These are phyloP conservation scores for Onchidella celtica DNA, from an alignment of 2,888 invertebrate species.

Conservation along the genomic window DNA sequence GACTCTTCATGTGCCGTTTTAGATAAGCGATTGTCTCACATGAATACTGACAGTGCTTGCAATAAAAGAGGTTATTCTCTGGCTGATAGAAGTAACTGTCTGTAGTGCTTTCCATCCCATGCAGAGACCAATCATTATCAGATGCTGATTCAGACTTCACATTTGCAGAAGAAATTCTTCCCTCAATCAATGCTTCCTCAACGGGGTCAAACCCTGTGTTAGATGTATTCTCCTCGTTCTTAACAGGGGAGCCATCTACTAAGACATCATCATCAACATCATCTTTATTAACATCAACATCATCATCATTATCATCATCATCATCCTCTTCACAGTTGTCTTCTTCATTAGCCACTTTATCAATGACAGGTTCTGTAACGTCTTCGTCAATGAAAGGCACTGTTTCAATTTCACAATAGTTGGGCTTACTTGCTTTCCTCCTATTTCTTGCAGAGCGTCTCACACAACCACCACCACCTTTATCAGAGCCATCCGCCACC, in stretches of 20 bases:
- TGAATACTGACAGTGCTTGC: slow-evolving; percentile 16
- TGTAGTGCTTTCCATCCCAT: background rate
- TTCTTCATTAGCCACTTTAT: background rate
- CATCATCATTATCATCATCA: background rate
- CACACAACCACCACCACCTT: background rate
- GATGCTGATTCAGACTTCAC: background rate
- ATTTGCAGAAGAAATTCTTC: background rate
- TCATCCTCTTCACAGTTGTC: background rate
- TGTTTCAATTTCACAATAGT: slow-evolving; percentile 18
- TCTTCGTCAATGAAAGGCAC: background rate
- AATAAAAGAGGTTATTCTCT: background rate
- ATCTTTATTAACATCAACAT: background rate
- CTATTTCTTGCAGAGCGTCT: background rate
- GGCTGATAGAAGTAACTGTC: slow-evolving; percentile 10
- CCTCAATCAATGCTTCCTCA: slow-evolving; percentile 6
- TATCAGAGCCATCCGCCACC: background rate
- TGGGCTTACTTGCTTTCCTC: background rate
- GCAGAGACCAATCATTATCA: background rate
- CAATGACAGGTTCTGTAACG: background rate
- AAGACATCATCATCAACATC: background rate
- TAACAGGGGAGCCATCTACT: background rate
- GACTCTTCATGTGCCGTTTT: slow-evolving; percentile 25
- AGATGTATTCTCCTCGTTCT: background rate
- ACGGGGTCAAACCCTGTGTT: slow-evolving; percentile 1
- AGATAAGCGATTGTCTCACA: slow-evolving; percentile 16